phyloP scores from a whole-genome alignment of 2,888 invertebrate genomes.

The Lepidocyrtoides sp. region DNA sequence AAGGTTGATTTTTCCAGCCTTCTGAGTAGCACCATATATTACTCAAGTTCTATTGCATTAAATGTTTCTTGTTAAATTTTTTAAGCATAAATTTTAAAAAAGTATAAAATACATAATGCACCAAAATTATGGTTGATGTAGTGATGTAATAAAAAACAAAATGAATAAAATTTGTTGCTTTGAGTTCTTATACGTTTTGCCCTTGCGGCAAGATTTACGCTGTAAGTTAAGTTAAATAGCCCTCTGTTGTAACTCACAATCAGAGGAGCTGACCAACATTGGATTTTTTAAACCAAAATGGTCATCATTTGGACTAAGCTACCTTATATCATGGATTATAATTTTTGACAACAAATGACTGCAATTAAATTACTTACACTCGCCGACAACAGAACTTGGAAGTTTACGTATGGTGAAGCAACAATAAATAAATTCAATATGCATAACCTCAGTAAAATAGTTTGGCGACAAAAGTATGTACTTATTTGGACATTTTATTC shows the following conservation, averaged over 20 bases:
- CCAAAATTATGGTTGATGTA: no score
- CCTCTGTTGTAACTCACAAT: not conserved
- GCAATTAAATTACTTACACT: not conserved
- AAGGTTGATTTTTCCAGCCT: no score
- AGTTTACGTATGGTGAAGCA: no score
- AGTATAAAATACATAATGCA: no score
- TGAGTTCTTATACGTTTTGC: not conserved
- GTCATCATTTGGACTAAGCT: not conserved
- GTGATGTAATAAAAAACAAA: not conserved
- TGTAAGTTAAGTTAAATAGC: not conserved
- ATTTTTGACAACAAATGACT: not conserved
- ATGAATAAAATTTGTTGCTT: not conserved
- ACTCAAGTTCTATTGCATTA: no score
- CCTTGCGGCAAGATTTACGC: not conserved
- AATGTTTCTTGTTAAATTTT: no score
- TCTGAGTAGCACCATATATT: no score
- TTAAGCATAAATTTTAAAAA: no score
- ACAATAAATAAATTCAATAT: not conserved
- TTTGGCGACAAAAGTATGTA: not conserved
- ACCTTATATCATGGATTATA: not conserved
- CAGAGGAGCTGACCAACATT: not conserved
- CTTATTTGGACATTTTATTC: not conserved
- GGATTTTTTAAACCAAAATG: not conserved
- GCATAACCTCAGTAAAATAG: not conserved
- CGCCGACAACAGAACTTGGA: no score